These are phyloP conservation scores for Odobenus rosmarus DNA, from an alignment of 2,113 vertebrate species.

Conservation along the genomic window DNA sequence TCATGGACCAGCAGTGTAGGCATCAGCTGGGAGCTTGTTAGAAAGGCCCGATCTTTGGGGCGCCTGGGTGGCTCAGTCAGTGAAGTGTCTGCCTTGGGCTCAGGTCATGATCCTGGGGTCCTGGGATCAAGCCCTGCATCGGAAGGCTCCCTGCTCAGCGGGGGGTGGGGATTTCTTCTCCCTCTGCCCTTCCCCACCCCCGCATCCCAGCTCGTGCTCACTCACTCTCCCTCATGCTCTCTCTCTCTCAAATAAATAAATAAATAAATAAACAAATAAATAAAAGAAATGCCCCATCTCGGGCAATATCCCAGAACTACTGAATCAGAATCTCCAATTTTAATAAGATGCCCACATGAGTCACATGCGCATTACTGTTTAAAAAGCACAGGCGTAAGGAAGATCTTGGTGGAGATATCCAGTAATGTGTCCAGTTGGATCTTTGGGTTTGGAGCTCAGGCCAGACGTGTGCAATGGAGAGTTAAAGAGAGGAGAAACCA, in stretches of 20 bases:
- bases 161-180: too few relatives aligned
- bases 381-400: neutral
- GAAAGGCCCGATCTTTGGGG: neutral
- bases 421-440: neutral
- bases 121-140: neutral
- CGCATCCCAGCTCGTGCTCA: too few relatives aligned
- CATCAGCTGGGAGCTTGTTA: neutral
- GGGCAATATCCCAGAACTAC: neutral
- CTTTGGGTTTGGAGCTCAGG: neutral
- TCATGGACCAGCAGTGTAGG: neutral
- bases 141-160: too few relatives aligned
- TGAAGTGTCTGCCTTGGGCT: neutral
- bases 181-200: too few relatives aligned
- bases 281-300: neutral
- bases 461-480: neutral
- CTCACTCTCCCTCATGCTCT: too few relatives aligned
- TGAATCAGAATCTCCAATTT: slow-evolving; percentile 43
- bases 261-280: too few relatives aligned
- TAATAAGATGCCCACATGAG: neutral
- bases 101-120: neutral
- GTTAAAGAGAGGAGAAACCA: neutral
- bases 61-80: neutral
- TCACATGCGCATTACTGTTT: neutral
- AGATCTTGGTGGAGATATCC: neutral
- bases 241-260: too few relatives aligned